Evolutionary conservation across 2,888 invertebrate genomes (phyloP).

Genomic region (Mythimna impura): DNA sequence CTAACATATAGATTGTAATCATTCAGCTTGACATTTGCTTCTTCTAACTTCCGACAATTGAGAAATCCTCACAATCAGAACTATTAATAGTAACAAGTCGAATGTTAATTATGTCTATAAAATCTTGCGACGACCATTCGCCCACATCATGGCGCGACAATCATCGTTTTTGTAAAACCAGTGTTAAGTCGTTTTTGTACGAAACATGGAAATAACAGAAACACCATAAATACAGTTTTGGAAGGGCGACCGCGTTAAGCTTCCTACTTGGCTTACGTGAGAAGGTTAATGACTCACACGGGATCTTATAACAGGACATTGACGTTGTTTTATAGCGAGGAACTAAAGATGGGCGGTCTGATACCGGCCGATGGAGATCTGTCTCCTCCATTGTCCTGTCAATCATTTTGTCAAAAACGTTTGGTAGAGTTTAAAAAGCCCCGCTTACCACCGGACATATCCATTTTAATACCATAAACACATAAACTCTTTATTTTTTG

Average conservation of each 20-base stretch:
- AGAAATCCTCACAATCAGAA: neutral
- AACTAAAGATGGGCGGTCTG: constrained; percentile 69
- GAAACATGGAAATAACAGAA: constrained; percentile 13
- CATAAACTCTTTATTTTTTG: constrained; percentile 42
- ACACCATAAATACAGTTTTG: constrained; percentile 27
- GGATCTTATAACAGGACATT: constrained; percentile 72
- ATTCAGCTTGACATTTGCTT: constrained; percentile 36
- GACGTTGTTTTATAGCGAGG: constrained; percentile 70
- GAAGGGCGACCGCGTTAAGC: constrained; percentile 12
- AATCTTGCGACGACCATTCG: constrained; percentile 23
- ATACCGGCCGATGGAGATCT: constrained; percentile 66
- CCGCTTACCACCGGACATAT: constrained; percentile 19
- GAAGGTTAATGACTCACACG: constrained; percentile 64
- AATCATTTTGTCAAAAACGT: constrained; percentile 71
- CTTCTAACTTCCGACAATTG: constrained; percentile 42
- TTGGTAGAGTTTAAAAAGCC: constrained; percentile 44
- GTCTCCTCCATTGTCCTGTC: constrained; percentile 79
- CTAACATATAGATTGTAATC: constrained; percentile 33
- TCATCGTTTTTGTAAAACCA: constrained; percentile 31
- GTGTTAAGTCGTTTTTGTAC: constrained; percentile 15
- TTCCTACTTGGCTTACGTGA: constrained; percentile 43
- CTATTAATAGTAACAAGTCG: constrained; percentile 27
- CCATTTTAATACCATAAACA: constrained; percentile 44
- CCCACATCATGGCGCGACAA: constrained; percentile 37
- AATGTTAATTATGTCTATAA: constrained; percentile 18